A percentile compares a stretch with the other conserved stretches of the same genome.
Conservation (phyloP, 2,797 vertebrate genomes). For the Decapterus maruadsi region DNA sequence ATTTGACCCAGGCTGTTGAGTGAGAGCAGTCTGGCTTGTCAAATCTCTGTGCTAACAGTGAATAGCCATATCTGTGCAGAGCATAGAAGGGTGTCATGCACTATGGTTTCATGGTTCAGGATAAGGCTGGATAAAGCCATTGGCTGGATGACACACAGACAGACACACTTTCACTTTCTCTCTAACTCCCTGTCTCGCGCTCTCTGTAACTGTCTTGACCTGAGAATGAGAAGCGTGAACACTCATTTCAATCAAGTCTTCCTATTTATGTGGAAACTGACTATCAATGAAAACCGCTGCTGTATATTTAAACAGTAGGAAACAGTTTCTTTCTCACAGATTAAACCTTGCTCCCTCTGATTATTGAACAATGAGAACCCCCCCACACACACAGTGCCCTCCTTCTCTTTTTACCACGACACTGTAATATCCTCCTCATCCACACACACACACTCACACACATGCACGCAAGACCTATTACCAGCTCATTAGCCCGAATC, state of each 20-base stretch:
- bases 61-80: constrained; percentile 93
- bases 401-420: constrained; percentile 49
- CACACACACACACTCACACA: constrained; percentile 92
- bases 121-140: constrained; percentile 94
- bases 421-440: constrained; percentile 93
- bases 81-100: constrained; percentile 93
- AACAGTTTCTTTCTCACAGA: constrained; percentile 89
- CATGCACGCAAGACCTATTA: constrained; percentile 91
- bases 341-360: constrained; percentile 94
- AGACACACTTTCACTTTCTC: constrained; percentile 68
- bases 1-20: constrained; percentile 96
- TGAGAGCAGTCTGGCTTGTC: constrained; percentile 98
- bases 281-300: constrained; percentile 40
- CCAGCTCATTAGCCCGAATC: constrained; percentile 97
- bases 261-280: constrained; percentile 43
- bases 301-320: constrained; percentile 41
- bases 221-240: constrained; percentile 39
- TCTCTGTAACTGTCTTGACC: constrained; percentile 32
- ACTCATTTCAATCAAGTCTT: constrained; percentile 45
- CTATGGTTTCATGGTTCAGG: constrained; percentile 94
- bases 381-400: constrained; percentile 19
- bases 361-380: constrained; percentile 94
- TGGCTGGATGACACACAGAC: constrained; percentile 87
- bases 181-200: constrained; percentile 61
- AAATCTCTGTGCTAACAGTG: constrained; percentile 94